Evolutionary conservation across 2,113 vertebrate species (phyloP).

Genomic region (Limanda limanda): DNA sequence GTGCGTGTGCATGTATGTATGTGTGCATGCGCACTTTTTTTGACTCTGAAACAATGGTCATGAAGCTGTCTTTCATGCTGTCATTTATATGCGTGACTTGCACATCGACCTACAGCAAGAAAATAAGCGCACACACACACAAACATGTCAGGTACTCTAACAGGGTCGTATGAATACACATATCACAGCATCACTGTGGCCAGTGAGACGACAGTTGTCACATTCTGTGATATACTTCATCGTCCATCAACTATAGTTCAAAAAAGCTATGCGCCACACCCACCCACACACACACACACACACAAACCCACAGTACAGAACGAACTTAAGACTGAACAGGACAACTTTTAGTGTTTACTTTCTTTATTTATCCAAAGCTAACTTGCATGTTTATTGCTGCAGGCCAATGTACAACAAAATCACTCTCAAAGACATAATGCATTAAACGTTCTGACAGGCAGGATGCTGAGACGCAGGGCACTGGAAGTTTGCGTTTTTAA

Average conservation of each 20-base stretch:
- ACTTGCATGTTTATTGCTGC: not conserved
- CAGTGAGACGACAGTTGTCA: constrained; percentile 30
- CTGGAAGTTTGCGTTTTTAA: constrained; percentile 2
- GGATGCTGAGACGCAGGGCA: not conserved
- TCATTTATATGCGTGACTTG: not conserved
- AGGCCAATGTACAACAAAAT: not conserved
- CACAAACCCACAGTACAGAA: not conserved
- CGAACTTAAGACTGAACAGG: not conserved
- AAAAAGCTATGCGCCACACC: not conserved
- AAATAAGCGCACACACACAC: not conserved
- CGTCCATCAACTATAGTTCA: too few species aligned
- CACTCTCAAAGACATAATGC: not conserved
- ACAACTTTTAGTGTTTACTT: not conserved
- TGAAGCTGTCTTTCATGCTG: constrained; percentile 29
- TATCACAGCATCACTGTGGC: constrained; percentile 1
- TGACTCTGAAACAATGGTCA: constrained; percentile 25
- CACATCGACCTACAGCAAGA: not conserved
- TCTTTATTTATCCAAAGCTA: not conserved
- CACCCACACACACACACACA: not conserved
- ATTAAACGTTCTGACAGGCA: not conserved
- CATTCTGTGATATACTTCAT: not conserved
- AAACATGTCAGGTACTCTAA: constrained; percentile 1
- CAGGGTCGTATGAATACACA: constrained; percentile 15
- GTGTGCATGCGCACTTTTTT: constrained; percentile 2
- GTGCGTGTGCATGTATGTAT: not conserved